Percentiles rank a stretch among this genome's conserved stretches.
Evolutionary conservation across 2,888 invertebrate species (phyloP).

Genomic region (Geotrupes spiniger): DNA sequence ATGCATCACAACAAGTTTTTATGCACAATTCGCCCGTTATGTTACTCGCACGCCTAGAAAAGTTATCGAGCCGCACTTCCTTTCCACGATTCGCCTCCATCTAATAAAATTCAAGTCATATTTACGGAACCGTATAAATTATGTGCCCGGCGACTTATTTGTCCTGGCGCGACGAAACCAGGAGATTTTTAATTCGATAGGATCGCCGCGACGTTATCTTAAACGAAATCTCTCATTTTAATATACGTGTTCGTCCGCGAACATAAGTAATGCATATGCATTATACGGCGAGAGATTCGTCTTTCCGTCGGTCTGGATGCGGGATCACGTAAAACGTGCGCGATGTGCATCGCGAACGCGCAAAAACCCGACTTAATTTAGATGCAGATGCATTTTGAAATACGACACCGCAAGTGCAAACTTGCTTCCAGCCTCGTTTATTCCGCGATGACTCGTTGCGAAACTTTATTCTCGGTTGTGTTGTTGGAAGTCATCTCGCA

Average conservation of each 20-base stretch:
- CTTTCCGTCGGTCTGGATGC: neutral
- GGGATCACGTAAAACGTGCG: neutral
- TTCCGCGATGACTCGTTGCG: constrained; percentile 14
- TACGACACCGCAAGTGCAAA: constrained; percentile 11
- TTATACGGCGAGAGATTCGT: neutral
- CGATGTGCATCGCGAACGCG: neutral
- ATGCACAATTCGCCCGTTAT: too few species aligned
- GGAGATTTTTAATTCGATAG: neutral
- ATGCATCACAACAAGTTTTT: too few species aligned
- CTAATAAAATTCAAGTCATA: neutral
- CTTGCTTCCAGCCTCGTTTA: constrained; percentile 16
- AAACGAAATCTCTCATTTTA: constrained; percentile 5
- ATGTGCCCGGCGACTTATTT: too few species aligned
- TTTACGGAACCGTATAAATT: too few species aligned
- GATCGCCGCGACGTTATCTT: constrained; percentile 1
- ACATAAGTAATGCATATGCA: constrained; percentile 3
- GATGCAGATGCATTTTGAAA: constrained; percentile 26
- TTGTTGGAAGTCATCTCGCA: constrained; percentile 10
- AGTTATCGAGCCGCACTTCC: constrained; percentile 17
- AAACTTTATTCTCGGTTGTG: constrained; percentile 20
- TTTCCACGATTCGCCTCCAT: constrained; percentile 1
- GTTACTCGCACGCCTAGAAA: neutral
- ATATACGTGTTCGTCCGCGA: constrained; percentile 4
- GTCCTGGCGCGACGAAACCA: too few species aligned
- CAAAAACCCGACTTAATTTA: constrained; percentile 21